These are phyloP conservation scores for Ptychadena robeensis DNA, from an alignment of 2,797 vertebrate species.

Conservation along the genomic window DNA sequence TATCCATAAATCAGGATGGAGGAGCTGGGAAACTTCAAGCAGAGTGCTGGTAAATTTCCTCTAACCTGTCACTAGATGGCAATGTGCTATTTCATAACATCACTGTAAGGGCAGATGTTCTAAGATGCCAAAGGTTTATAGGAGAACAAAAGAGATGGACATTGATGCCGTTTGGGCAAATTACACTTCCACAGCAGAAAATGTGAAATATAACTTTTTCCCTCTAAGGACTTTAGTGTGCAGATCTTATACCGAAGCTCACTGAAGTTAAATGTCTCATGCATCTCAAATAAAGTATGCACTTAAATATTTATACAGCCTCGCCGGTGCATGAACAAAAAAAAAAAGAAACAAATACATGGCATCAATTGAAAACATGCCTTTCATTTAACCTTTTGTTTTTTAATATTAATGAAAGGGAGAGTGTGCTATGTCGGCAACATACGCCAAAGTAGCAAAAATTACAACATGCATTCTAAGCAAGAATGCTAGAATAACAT, in stretches of 20 bases:
- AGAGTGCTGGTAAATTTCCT: background rate
- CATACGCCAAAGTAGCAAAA: conserved; percentile 14
- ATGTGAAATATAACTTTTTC: conserved; percentile 43
- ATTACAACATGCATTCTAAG: conserved; percentile 23
- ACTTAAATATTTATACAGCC: conserved; percentile 40
- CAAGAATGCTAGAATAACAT: conserved; percentile 25
- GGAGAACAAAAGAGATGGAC: conserved; percentile 47
- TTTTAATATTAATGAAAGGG: background rate
- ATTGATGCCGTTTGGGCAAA: conserved; percentile 44
- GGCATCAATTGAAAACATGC: background rate
- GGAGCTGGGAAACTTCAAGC: background rate
- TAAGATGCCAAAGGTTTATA: conserved; percentile 39
- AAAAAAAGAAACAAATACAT: conserved; percentile 2
- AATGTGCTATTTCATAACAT: conserved; percentile 45
- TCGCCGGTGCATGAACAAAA: conserved; percentile 5
- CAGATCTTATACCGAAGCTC: conserved; percentile 29
- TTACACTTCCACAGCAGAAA: conserved; percentile 44
- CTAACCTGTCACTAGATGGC: conserved; percentile 52
- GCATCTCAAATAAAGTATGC: conserved; percentile 12
- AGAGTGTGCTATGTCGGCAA: background rate
- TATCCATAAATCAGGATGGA: background rate
- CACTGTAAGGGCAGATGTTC: background rate
- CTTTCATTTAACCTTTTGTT: background rate
- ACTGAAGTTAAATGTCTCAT: conserved; percentile 42
- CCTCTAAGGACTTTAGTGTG: conserved; percentile 39